Base-by-base conservation (phyloP, 2,113 vertebrate species). In the Xiphias gladius region DNA sequence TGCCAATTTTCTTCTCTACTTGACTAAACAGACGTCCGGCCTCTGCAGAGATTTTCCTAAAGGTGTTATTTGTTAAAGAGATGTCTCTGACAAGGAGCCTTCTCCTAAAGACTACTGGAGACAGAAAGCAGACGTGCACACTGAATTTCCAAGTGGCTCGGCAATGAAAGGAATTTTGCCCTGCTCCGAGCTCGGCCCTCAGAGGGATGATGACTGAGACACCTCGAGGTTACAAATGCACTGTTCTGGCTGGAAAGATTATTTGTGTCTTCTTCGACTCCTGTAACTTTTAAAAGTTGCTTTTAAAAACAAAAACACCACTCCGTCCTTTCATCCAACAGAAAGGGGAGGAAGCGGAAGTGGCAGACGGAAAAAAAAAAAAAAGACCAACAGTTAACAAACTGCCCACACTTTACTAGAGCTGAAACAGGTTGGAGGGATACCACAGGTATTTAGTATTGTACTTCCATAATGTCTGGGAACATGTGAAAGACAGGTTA, bases 21-120 rank as follows among this genome's bases (percentile, higher is more conserved):
- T 32, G 39, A 79, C 69, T 67, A 32, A 73, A 86, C 73, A 87
- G 54, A 57, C 24, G 39, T 72, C 55, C 26, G 3, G 76, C 65
- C 73, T 72, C 83, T 26, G 80, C 68, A 71, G 32, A 84, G 57
- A 59, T 62, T 73, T 72, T 74, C 48, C 30, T 35, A 0, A 54
- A 80, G 74, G 70, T 54, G 46, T 70, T 66, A 64, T 85, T 85
- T 83, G 79, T 79, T 84, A 48, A 81, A 86, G 69, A 87, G 73
- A 89, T 64, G 70, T 71, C 79, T 68, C 73, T 63, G 73, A 73
- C 68, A 76, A 10, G 54, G 26, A 84, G 74, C 58, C 22, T 32
- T 75, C 50, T 84, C 68, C 59, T 80, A 54, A 30, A 80, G 84
- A 71, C 73, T 70, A 58, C 59, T 17, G 24, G 30, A 50, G 68